Evolutionary conservation across 2,113 vertebrate genomes (phyloP).

Genomic region (Gila orcuttii): DNA sequence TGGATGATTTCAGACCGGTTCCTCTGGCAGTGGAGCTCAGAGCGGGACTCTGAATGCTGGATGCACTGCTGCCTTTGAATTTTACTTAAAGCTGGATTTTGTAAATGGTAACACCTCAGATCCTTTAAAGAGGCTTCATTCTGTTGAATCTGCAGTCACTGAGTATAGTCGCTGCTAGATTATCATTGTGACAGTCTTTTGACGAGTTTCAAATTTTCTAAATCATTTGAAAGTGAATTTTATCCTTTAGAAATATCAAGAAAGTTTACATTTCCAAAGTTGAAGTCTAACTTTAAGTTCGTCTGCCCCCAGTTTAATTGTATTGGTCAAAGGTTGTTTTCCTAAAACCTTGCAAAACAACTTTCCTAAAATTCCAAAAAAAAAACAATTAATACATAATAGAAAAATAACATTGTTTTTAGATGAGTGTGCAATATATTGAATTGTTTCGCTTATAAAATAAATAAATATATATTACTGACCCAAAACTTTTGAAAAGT

Average conservation of each 20-base stretch:
- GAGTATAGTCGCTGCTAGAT: not conserved
- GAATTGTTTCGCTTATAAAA: no score
- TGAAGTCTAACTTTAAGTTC: not conserved
- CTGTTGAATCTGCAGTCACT: not conserved
- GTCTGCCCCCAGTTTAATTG: not conserved
- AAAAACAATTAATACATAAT: not conserved
- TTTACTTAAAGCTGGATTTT: constrained; percentile 16
- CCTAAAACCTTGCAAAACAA: no score
- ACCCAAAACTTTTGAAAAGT: no score
- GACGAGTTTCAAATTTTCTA: not conserved
- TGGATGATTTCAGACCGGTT: not conserved
- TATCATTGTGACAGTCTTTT: not conserved
- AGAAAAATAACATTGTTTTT: not conserved
- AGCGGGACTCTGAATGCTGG: not conserved
- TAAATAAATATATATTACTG: no score
- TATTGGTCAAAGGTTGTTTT: not conserved
- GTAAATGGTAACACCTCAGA: not conserved
- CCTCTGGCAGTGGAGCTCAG: not conserved
- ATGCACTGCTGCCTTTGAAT: not conserved
- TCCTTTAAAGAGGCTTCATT: not conserved
- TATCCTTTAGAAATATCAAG: not conserved
- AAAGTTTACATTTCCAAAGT: not conserved
- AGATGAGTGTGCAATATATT: no score
- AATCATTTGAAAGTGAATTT: not conserved
- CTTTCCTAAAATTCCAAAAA: not conserved